phyloP scores from a whole-genome alignment of 2,797 vertebrate species.

The Moxostoma hubbsi region DNA sequence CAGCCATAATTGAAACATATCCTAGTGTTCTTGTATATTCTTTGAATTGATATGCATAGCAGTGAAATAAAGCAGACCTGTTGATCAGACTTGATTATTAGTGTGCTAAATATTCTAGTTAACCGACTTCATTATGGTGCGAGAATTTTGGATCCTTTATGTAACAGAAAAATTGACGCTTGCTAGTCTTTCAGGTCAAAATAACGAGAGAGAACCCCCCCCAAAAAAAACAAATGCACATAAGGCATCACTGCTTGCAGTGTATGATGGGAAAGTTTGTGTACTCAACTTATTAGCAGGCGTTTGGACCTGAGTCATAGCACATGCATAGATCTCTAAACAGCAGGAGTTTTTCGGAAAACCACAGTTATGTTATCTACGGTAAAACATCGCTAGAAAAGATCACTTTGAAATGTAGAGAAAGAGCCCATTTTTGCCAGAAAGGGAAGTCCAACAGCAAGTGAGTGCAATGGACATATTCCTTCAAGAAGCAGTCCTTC shows the following conservation, averaged over 20 bases:
- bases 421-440: slow-evolving; percentile 59
- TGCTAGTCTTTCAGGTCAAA: slow-evolving; percentile 71
- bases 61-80: slow-evolving; percentile 90
- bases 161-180: slow-evolving; percentile 70
- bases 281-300: slow-evolving; percentile 87
- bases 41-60: slow-evolving; percentile 92
- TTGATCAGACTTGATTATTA: slow-evolving; percentile 79
- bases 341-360: slow-evolving; percentile 83
- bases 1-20: slow-evolving; percentile 91
- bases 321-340: slow-evolving; percentile 90
- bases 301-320: slow-evolving; percentile 91
- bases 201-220: slow-evolving; percentile 61
- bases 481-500: slow-evolving; percentile 60
- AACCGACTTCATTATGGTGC: slow-evolving; percentile 68
- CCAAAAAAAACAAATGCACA: slow-evolving; percentile 79
- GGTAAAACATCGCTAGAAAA: slow-evolving; percentile 82
- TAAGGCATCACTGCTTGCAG: slow-evolving; percentile 99
- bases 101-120: slow-evolving; percentile 80
- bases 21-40: slow-evolving; percentile 77
- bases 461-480: slow-evolving; percentile 67
- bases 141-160: slow-evolving; percentile 65
- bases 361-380: slow-evolving; percentile 75
- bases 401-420: slow-evolving; percentile 69
- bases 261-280: slow-evolving; percentile 87
- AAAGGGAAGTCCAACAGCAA: slow-evolving; percentile 65